Percentiles rank a stretch among this genome's conserved stretches.
These are phyloP conservation scores for Glaucidium brasilianum DNA, from an alignment of 2,113 vertebrate species.

Conservation along the genomic window DNA sequence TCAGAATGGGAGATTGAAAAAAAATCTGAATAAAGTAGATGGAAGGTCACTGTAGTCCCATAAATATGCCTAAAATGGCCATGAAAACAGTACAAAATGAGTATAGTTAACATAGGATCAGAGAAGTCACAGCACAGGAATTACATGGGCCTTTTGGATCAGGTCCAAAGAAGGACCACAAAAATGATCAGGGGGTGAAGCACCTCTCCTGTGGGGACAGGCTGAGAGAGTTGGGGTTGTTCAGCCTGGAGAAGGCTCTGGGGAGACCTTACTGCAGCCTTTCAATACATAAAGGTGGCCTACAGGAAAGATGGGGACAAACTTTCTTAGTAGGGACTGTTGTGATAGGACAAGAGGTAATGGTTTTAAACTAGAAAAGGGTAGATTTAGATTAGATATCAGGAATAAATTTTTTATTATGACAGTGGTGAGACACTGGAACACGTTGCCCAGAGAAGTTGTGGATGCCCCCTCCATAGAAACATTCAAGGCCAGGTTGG, in stretches of 20 bases:
- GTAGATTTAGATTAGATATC: no score
- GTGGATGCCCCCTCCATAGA: not conserved
- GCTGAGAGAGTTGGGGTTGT: not conserved
- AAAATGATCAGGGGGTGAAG: not conserved
- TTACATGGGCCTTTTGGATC: not conserved
- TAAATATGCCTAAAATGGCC: not conserved
- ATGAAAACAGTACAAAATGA: not conserved
- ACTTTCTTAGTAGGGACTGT: not conserved
- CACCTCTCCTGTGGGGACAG: no score
- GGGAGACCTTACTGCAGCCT: not conserved
- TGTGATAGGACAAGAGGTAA: accelerated
- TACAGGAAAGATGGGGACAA: not conserved
- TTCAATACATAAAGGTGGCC: not conserved
- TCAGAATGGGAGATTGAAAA: not conserved
- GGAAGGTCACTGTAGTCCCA: not conserved
- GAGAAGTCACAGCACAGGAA: not conserved
- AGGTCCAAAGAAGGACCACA: not conserved
- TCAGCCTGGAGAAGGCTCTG: not conserved
- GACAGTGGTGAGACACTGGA: not conserved
- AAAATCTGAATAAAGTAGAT: not conserved
- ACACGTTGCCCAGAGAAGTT: not conserved
- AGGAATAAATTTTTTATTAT: no score
- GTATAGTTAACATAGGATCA: not conserved
- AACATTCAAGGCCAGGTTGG: not conserved
- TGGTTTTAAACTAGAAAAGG: not conserved